phyloP scores from a whole-genome alignment of 92 coral and sea anemone genomes.

The Porites rus region DNA sequence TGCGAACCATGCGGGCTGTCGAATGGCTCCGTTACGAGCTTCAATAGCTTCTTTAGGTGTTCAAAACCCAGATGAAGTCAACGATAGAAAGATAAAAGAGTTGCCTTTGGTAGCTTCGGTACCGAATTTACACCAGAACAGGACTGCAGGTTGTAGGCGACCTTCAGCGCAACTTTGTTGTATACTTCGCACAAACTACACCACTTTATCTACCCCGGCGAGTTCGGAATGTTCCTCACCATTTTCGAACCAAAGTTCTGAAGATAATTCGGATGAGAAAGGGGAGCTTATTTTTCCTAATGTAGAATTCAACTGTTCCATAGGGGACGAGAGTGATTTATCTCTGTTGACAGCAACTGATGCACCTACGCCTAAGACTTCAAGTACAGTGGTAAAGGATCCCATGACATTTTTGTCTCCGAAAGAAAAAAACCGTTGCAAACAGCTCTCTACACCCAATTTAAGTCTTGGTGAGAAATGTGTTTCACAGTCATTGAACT shows the following conservation, averaged over 20 bases:
- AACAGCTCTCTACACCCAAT: constrained; percentile 18
- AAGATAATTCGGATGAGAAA: not conserved
- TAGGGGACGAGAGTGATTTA: not conserved
- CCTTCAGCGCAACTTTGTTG: constrained; percentile 37
- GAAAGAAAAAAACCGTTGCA: not conserved
- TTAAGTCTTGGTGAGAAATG: constrained; percentile 6
- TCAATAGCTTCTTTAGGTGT: not conserved
- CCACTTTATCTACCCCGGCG: constrained; percentile 5
- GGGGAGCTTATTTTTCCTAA: not conserved
- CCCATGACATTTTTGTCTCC: not conserved
- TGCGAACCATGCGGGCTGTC: not conserved
- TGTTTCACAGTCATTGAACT: not conserved
- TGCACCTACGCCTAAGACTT: constrained; percentile 2
- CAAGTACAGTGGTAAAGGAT: not conserved
- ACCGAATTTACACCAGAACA: constrained; percentile 9
- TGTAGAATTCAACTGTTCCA: not conserved
- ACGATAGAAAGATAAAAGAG: not conserved
- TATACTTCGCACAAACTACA: constrained; percentile 24
- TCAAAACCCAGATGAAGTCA: not conserved
- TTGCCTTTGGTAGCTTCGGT: not conserved
- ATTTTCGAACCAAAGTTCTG: constrained; percentile 22
- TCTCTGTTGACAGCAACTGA: not conserved
- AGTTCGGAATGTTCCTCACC: constrained; percentile 20
- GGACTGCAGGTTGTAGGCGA: not conserved
- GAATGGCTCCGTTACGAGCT: not conserved